Evolutionary conservation across 2,113 vertebrate genomes (phyloP).

Genomic region (Taxidea taxus): DNA sequence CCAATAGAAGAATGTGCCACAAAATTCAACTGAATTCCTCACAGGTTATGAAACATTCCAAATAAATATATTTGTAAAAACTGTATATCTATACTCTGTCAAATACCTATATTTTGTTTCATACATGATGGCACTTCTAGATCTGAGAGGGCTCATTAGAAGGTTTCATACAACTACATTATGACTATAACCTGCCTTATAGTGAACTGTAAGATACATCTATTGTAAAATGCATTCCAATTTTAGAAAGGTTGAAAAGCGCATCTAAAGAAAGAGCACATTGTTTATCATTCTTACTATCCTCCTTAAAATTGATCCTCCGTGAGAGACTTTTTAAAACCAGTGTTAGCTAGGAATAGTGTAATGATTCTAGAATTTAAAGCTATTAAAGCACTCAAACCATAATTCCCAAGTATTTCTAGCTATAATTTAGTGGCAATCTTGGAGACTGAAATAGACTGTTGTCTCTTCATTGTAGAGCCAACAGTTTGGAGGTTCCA

Average conservation of each 20-base stretch:
- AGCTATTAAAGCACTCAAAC: neutral
- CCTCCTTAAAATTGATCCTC: neutral
- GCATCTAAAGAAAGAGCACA: neutral
- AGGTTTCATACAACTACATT: neutral
- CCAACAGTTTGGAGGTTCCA: neutral
- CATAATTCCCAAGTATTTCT: constrained; percentile 5
- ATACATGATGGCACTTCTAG: neutral
- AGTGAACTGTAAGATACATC: neutral
- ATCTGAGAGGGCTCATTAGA: neutral
- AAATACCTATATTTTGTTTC: neutral
- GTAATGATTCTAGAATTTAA: constrained; percentile 4
- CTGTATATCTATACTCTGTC: neutral
- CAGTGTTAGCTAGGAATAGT: neutral
- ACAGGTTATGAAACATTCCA: neutral
- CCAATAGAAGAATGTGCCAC: neutral
- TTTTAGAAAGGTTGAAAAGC: neutral
- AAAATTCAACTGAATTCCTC: constrained; percentile 31
- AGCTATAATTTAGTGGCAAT: neutral
- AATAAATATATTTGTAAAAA: neutral
- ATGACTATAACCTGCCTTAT: neutral
- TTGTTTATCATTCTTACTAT: neutral
- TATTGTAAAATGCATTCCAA: neutral
- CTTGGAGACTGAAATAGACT: neutral
- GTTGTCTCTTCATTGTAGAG: neutral
- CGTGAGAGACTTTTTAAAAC: neutral